Evolutionary conservation across 2,113 vertebrate species (phyloP), one percentile per base, ranked within the genome.

Genomic region (Calyptomena viridis): DNA sequence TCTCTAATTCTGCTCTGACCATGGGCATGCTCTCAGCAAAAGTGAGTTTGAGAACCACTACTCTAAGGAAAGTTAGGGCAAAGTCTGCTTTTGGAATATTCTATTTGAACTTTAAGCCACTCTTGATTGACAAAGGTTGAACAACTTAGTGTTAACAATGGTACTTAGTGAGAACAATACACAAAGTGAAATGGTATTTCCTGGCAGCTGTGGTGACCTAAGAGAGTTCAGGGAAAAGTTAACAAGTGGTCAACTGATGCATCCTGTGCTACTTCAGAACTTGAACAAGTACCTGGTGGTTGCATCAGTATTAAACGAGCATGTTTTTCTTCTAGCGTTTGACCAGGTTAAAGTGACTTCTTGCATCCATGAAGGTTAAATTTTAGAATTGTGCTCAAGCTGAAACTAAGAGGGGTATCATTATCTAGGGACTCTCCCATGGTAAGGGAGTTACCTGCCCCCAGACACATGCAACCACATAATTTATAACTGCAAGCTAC

Each of bases 301-400:
- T 74, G 31, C 0, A 2, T 53, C 31, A 84, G 23, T 31, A 35
- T 50, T 39, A 11, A 16, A 10, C 0, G 5, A 74, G 42, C 5
- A 11, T 53, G 18, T 14, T 56, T 75, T 80, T 69, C 24, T 72
- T 68, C 23, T 35, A 12, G 35, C 33, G 39, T 55, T 24, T 44
- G 35, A 66, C 37, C 20, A 14, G 59, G 13, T 77, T 56, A 69
- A n/a, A 89, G 31, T 46, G 25, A 30, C 62, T 14, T 1, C 40
- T 68, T 93, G 23, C 31, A n/a, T 67, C 42, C 30, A 8, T 7
- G 14, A 23, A 55, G 35, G 31, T 78, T 22, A 46, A 37, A 66
- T 62, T 63, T 74, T 6, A 53, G 53, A 73, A 50, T 6, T 84
- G 40, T 67, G 42, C 52, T 89, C 30, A 91, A 42, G 50, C 39